Evolutionary conservation across 1,140 invertebrate species (phyloP).

Genomic region (Leptonema lineaticorne): DNA sequence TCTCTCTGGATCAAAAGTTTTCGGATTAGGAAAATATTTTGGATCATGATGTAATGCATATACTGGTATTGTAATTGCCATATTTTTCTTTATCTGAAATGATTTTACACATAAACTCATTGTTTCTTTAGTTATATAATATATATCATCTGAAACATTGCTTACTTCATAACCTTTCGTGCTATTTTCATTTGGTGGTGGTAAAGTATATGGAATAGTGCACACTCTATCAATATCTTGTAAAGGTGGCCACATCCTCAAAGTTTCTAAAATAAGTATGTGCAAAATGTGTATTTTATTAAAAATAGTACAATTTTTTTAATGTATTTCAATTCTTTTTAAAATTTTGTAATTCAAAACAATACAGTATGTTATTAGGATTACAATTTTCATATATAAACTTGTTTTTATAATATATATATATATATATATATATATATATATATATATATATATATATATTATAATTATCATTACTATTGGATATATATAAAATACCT

Average conservation of each 20-base stretch:
- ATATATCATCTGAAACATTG: not conserved
- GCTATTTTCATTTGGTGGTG: slow-evolving; percentile 40
- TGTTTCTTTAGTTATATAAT: not conserved
- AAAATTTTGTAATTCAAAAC: too few relatives aligned
- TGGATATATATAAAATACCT: too few relatives aligned
- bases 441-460: too few relatives aligned
- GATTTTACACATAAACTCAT: not conserved
- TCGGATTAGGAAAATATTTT: slow-evolving; percentile 51
- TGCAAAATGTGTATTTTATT: too few relatives aligned
- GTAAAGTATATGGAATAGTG: slow-evolving; percentile 44
- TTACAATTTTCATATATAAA: too few relatives aligned
- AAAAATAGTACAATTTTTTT: not conserved
- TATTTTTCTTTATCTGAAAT: not conserved
- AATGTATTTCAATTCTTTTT: too few relatives aligned
- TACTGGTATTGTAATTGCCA: slow-evolving; percentile 47
- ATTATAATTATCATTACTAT: too few relatives aligned
- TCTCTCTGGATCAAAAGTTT: slow-evolving; percentile 55
- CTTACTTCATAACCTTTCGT: slow-evolving; percentile 5
- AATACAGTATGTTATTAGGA: too few relatives aligned
- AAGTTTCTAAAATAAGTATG: slow-evolving; percentile 55
- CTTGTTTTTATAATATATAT: too few relatives aligned
- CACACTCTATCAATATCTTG: slow-evolving; percentile 54
- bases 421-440: too few relatives aligned
- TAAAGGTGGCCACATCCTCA: slow-evolving; percentile 59
- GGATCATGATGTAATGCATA: slow-evolving; percentile 52